Evolutionary conservation across 1,140 invertebrate genomes (phyloP).

Genomic region (Trinorchestia longiramus): DNA sequence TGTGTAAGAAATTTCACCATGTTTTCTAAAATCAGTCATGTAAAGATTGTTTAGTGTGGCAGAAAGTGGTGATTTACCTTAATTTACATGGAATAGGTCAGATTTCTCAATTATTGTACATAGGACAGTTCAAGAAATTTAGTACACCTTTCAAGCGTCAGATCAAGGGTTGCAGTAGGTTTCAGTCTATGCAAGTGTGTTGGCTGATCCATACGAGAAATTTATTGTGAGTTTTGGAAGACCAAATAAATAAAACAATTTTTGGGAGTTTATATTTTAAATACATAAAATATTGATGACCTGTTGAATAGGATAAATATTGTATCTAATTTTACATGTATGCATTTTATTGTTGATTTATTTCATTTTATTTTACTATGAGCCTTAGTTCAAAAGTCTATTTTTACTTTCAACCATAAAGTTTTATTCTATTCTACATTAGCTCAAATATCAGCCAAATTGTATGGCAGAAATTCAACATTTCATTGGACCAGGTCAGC

Average conservation of each 20-base stretch:
- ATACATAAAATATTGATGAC: background rate
- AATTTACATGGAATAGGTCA: too few species aligned
- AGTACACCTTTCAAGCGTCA: background rate
- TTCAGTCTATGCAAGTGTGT: background rate
- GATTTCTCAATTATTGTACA: too few species aligned
- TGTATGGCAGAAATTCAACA: background rate
- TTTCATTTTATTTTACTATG: background rate
- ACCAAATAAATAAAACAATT: background rate
- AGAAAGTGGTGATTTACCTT: too few species aligned
- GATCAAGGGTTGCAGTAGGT: background rate
- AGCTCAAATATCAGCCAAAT: background rate
- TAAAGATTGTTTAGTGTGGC: too few species aligned
- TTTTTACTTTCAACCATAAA: background rate
- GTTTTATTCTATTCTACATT: background rate
- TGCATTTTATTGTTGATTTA: background rate
- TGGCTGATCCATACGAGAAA: background rate
- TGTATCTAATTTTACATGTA: background rate
- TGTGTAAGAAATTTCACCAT: too few species aligned
- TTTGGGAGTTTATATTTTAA: background rate
- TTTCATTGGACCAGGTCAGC: background rate
- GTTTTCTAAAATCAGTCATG: too few species aligned
- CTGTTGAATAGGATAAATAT: background rate
- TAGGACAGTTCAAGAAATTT: too few species aligned
- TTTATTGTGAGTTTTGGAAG: background rate
- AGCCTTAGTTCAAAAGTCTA: background rate